Base-by-base conservation (phyloP, 2,797 vertebrate genomes). In the Falco cherrug region DNA sequence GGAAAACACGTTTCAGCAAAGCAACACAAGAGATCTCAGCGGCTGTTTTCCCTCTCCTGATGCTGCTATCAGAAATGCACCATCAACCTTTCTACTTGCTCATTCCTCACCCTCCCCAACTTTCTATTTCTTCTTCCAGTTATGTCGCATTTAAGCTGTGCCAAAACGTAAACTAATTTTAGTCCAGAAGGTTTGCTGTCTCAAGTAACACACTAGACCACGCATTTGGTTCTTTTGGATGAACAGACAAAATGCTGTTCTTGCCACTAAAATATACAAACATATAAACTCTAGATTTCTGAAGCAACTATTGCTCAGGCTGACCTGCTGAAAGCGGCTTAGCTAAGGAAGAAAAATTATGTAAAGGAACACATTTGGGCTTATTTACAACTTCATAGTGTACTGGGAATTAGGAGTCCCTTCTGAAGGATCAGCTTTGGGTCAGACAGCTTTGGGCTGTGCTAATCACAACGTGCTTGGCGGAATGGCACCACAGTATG, bases 281-380 rank as follows among this genome's bases (percentile, higher is more conserved):
- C 48, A 50, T 9, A 75, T 3, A 45, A 89, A 29, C 45, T 54
- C 16, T 1, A 7, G 21, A 79, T 83, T 80, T 70, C 50, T 7
- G 8, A 93, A 54, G 80, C 21, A 18, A n/a, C 5, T 84, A 26
- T 59, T 80, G 33, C 54, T 81, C 21, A n/a, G 59, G 35, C 31
- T 31, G 35, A 26, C 17, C 48, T 71, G 47, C 37, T 61, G 57
- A 43, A 78, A 47, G 6, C 25, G 12, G 16, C 47, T 88, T 65
- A 21, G 39, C 35, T 86, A 70, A 63, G 48, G 70, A 57, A 65
- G 29, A 11, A 48, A 67, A 76, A 63, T 28, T 5, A 6, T 3
- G 3, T 16, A 10, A 71, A 70, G 45, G 57, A 79, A 24, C 0
- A 1, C 5, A 33, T 7, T 2, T 68, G 50, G 50, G 48, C 57